Conservation (phyloP, 2,113 vertebrate genomes). For the Nycticryphes semicollaris region DNA sequence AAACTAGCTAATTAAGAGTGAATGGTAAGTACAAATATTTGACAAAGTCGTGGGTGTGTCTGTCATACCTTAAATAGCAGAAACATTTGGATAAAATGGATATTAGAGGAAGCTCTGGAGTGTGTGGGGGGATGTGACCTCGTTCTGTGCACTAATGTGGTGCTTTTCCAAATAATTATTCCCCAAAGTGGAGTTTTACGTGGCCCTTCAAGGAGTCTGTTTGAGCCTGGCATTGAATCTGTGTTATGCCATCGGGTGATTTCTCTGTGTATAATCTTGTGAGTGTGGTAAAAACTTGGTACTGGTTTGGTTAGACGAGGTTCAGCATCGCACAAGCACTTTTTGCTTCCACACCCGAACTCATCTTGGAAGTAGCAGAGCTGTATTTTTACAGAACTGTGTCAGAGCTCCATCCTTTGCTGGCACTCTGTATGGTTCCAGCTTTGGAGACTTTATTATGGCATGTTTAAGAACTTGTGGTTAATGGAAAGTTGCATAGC, state of each 20-base stretch:
- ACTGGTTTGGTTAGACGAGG: neutral
- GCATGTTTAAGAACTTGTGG: neutral
- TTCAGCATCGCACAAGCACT: neutral
- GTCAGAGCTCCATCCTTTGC: neutral
- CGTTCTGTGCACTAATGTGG: neutral
- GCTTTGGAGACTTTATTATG: neutral
- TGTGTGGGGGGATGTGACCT: neutral
- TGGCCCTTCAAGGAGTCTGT: neutral
- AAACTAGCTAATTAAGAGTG: neutral
- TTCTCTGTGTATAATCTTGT: neutral
- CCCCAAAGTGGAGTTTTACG: neutral
- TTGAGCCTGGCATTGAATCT: neutral
- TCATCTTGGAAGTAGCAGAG: neutral
- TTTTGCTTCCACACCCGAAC: neutral
- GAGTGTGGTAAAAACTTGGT: neutral
- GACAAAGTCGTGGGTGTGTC: neutral
- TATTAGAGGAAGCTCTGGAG: neutral
- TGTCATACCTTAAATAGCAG: neutral
- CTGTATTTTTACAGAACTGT: rapidly evolving
- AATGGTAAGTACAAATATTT: constrained; percentile 24
- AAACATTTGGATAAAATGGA: neutral
- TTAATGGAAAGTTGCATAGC: neutral
- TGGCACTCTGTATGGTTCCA: neutral
- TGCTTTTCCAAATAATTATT: neutral
- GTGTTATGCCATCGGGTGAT: neutral